phyloP scores from a whole-genome alignment of 1,140 invertebrate genomes.

The Agrilus planipennis region DNA sequence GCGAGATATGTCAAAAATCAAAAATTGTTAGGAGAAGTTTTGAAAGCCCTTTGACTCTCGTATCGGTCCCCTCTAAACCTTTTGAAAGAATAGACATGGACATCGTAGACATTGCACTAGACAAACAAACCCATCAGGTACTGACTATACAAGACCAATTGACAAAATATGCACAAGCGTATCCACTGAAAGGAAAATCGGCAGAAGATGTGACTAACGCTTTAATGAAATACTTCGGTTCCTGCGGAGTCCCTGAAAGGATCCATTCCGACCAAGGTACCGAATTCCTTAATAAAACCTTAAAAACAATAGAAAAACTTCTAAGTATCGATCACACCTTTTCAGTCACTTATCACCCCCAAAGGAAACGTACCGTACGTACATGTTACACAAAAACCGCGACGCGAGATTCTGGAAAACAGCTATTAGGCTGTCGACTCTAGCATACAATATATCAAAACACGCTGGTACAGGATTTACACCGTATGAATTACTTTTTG shows the following conservation, averaged over 20 bases:
- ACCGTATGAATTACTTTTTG: too few species aligned
- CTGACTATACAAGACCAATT: conserved; percentile 25
- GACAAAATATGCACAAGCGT: conserved; percentile 19
- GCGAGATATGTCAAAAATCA: conserved; percentile 7
- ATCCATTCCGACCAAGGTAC: conserved; percentile 26
- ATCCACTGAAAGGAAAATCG: conserved; percentile 15
- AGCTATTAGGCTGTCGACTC: too few species aligned
- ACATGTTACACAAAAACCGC: too few species aligned
- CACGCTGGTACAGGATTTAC: too few species aligned
- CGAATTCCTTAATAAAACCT: conserved; percentile 21
- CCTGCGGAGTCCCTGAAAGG: conserved; percentile 20
- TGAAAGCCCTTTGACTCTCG: too few species aligned
- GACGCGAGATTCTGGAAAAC: too few species aligned
- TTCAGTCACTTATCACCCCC: conserved; percentile 21
- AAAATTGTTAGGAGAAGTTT: conserved; percentile 5
- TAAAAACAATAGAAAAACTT: conserved; percentile 18
- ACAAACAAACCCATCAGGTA: conserved; percentile 23
- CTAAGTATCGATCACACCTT: conserved; percentile 22
- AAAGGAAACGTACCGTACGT: conserved; percentile 16
- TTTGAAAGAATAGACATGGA: conserved; percentile 25
- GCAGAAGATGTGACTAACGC: conserved; percentile 14
- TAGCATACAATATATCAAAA: too few species aligned
- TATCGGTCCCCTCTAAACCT: too few species aligned
- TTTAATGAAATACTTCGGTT: conserved; percentile 20
- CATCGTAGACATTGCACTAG: conserved; percentile 29